Conservation (phyloP, 2,888 invertebrate species). For the Scelioninae gen. 1 region DNA sequence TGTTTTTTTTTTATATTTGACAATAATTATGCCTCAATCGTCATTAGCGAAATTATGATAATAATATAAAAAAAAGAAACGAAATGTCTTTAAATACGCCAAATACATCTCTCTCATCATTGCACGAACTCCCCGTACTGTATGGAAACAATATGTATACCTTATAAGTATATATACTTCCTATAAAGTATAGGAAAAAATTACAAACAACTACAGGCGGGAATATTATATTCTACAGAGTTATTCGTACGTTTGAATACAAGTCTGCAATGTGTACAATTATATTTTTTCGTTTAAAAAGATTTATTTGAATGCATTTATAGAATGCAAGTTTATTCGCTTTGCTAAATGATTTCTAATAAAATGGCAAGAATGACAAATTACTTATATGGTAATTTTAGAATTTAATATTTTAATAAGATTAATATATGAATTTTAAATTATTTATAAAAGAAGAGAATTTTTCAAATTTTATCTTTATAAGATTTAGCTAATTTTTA, state of each 20-base stretch:
- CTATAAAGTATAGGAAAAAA: slow-evolving; percentile 59
- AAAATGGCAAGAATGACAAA: not conserved
- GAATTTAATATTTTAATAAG: not conserved
- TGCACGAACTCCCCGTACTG: slow-evolving; percentile 51
- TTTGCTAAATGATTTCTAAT: slow-evolving; percentile 12
- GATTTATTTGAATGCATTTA: slow-evolving; percentile 51
- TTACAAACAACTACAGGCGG: slow-evolving; percentile 55
- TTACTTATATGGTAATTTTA: no score
- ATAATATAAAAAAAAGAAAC: slow-evolving; percentile 40
- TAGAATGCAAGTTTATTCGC: slow-evolving; percentile 32
- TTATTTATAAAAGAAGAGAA: slow-evolving; percentile 35
- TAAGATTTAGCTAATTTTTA: no score
- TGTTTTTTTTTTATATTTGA: not conserved
- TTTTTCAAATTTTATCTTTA: no score
- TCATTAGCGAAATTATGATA: slow-evolving; percentile 38
- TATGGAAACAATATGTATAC: slow-evolving; percentile 61
- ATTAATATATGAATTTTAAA: not conserved
- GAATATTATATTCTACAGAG: slow-evolving; percentile 61
- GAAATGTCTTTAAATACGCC: slow-evolving; percentile 42
- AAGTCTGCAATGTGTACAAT: slow-evolving; percentile 59
- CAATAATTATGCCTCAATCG: slow-evolving; percentile 26
- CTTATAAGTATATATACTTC: slow-evolving; percentile 57
- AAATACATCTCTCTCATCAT: slow-evolving; percentile 56
- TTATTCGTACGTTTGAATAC: slow-evolving; percentile 55
- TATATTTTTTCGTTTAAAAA: slow-evolving; percentile 60